Evolutionary conservation across 2,888 invertebrate species (phyloP), one percentile per base, ranked within the genome.

Genomic region (Taenaris catops): DNA sequence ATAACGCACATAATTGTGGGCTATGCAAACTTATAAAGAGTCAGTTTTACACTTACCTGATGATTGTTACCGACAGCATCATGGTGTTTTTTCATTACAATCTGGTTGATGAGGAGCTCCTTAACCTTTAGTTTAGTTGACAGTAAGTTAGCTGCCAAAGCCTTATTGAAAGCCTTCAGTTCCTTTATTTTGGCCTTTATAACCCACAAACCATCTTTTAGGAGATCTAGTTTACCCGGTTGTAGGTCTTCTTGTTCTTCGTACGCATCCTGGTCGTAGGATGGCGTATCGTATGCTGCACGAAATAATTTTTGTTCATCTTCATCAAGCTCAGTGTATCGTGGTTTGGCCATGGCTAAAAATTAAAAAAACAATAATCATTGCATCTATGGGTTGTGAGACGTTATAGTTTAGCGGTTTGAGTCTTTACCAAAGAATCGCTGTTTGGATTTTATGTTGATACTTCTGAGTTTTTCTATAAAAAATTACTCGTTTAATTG

Each of bases 191-290:
- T 79, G 0, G 81, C 69, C 38, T 81, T 81, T 17, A 84, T 36
- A 1, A 68, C 73, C 83, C 80, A 84, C 38, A 84, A 48, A 0
- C 74, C 73, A 28, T 80, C 83, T 39, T 83, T 81, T 8, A 79
- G 54, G 39, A 83, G 58, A 51, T 81, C 84, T 48, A 83, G 53
- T 51, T 80, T 78, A 46, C 65, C 69, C 0, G 53, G 41, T 1
- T 70, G 52, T 3, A 66, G 39, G 32, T 70, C 68, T 0, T 67
- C 58, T 1, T 67, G 60, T 19, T 73, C 63, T 2, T 68, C 53
- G 21, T 69, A 63, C 17, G 68, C 63, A 2, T 76, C 67, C 21
- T 72, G 63, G 41, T 71, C 62, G 46, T 80, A 78, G 0, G 67
- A 44, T 0, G 73, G 78, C 2, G 76, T 66, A 1, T 81, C 83